Conservation (phyloP, 2,797 vertebrate species). For the Phaenicophaeus curvirostris region DNA sequence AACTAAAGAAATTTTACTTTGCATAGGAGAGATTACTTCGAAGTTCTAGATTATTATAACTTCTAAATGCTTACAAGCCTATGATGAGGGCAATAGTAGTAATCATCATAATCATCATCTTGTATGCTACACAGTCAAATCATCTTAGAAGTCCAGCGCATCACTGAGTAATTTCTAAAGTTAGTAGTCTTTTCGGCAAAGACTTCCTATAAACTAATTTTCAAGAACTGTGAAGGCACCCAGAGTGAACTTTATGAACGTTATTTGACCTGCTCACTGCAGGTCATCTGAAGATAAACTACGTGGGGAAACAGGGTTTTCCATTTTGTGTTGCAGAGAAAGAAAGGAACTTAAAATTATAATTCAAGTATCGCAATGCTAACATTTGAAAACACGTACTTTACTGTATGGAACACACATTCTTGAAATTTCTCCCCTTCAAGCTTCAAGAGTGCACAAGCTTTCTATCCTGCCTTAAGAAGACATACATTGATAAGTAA, state of each 20-base stretch:
- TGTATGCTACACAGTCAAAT: not conserved
- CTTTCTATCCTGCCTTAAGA: not conserved
- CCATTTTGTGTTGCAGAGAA: not conserved
- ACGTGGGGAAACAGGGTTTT: not conserved
- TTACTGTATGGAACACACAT: not conserved
- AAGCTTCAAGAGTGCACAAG: not conserved
- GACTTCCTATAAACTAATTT: not conserved
- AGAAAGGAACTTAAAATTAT: not conserved
- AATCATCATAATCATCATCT: not conserved
- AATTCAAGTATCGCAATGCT: not conserved
- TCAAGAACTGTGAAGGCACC: not conserved
- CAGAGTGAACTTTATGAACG: not conserved
- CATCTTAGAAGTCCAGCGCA: not conserved
- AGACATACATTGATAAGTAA: not conserved
- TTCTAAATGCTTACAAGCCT: not conserved
- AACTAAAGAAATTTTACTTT: not conserved
- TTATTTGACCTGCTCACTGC: not conserved
- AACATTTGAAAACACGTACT: not conserved
- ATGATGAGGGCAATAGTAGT: not conserved
- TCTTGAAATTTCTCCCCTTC: not conserved
- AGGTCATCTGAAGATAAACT: not conserved
- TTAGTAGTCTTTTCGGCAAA: not conserved
- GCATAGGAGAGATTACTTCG: not conserved
- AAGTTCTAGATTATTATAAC: not conserved
- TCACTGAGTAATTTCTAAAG: not conserved